These are phyloP conservation scores for Numenius arquata DNA, from an alignment of 2,113 vertebrate genomes.

Conservation along the genomic window DNA sequence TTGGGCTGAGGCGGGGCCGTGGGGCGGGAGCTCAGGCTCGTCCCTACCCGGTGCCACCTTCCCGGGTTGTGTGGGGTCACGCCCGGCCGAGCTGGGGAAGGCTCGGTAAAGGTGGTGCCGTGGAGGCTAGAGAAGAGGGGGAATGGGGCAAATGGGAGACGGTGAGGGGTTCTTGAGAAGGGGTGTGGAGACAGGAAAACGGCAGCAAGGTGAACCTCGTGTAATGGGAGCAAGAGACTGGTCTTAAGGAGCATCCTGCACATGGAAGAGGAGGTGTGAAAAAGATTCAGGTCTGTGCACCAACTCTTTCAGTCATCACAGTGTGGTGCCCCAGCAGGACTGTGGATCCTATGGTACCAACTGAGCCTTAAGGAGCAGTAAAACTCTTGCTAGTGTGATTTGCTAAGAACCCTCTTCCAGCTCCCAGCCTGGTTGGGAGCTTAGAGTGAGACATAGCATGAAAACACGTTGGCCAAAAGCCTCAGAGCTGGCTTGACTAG, in stretches of 20 bases:
- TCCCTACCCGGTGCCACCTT: background rate
- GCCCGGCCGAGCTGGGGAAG: background rate
- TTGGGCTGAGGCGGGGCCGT: background rate
- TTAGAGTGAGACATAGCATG: rapidly evolving
- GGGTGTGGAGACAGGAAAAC: too few relatives aligned
- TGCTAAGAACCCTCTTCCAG: background rate
- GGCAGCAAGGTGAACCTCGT: rapidly evolving
- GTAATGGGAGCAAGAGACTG: rapidly evolving
- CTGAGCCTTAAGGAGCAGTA: rapidly evolving
- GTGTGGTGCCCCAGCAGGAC: background rate
- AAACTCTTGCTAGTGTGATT: background rate
- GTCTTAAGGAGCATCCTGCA: background rate
- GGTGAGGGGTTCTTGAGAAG: background rate
- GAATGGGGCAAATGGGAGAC: rapidly evolving
- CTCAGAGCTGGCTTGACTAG: background rate
- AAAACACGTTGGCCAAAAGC: background rate
- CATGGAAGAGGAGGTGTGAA: background rate
- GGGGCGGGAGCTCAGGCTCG: background rate
- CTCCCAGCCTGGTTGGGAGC: background rate
- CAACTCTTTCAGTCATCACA: rapidly evolving
- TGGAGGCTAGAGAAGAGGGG: too few relatives aligned
- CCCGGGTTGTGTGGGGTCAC: background rate
- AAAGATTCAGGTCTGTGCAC: background rate
- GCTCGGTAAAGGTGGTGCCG: rapidly evolving
- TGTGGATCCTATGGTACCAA: rapidly evolving